Evolutionary conservation across 64 coral and sea anemone species (phyloP).

Genomic region (Actinia tenebrosa): DNA sequence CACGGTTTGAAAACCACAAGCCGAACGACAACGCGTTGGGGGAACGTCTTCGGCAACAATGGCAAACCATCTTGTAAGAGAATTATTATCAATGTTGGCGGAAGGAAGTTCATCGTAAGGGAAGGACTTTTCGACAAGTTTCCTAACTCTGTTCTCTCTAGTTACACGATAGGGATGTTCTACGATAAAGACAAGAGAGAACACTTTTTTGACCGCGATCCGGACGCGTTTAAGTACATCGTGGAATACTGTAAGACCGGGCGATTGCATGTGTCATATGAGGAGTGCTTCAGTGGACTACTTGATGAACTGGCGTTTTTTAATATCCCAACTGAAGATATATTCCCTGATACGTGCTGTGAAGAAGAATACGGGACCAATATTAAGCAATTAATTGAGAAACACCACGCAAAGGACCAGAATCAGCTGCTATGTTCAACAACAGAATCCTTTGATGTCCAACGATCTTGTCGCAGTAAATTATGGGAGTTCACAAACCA

Average conservation of each 20-base stretch:
- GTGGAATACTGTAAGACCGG: conserved; percentile 62
- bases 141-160: conserved; percentile 42
- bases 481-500: conserved; percentile 47
- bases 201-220: conserved; percentile 70
- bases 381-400: background rate
- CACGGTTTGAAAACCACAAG: background rate
- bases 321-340: conserved; percentile 36
- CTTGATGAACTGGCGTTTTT: conserved; percentile 59
- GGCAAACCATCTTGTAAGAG: background rate
- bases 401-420: background rate
- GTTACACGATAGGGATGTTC: conserved; percentile 20
- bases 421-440: background rate
- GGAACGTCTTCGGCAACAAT: background rate
- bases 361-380: conserved; percentile 28
- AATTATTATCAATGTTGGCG: conserved; percentile 18
- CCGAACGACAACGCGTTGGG: background rate
- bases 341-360: conserved; percentile 46
- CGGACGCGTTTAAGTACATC: conserved; percentile 53
- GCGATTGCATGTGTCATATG: conserved; percentile 52
- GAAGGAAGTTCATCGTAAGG: conserved; percentile 1
- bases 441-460: background rate
- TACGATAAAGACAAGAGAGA: conserved; percentile 61
- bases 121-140: conserved; percentile 1
- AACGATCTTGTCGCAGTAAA: conserved; percentile 25
- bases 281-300: conserved; percentile 47